Percentiles rank a stretch among this genome's conserved stretches.
Conservation (phyloP, 2,113 vertebrate species). For the Sorex fumeus region DNA sequence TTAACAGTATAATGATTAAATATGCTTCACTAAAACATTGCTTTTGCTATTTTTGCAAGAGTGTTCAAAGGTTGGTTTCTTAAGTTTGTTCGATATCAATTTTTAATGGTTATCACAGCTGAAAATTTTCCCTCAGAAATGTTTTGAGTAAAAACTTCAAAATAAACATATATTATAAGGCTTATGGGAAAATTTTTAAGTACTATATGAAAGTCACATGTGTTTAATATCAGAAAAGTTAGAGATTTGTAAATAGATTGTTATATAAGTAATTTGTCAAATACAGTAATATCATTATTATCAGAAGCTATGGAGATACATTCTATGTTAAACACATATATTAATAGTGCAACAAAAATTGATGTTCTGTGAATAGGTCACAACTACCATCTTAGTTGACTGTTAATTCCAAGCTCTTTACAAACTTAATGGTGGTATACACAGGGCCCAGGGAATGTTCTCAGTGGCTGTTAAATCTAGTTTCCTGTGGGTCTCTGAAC, state of each 20-base stretch:
- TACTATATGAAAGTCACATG: background rate
- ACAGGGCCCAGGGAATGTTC: slow-evolving; percentile 94
- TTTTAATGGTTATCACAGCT: background rate
- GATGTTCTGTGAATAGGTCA: slow-evolving; percentile 94
- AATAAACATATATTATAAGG: background rate
- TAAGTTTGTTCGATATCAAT: slow-evolving; percentile 28
- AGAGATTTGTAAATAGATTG: background rate
- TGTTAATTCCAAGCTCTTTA: slow-evolving; percentile 95
- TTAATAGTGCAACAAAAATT: slow-evolving; percentile 94
- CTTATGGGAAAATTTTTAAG: background rate
- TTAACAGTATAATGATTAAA: background rate
- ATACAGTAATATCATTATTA: background rate
- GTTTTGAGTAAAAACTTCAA: background rate
- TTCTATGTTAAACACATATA: slow-evolving; percentile 93
- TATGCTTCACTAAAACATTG: background rate
- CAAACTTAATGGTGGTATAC: slow-evolving; percentile 95
- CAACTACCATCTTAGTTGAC: slow-evolving; percentile 95
- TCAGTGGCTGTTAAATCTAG: slow-evolving; percentile 94
- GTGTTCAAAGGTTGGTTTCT: background rate
- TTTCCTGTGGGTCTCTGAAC: slow-evolving; percentile 89
- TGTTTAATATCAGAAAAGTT: slow-evolving; percentile 15
- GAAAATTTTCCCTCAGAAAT: slow-evolving; percentile 20
- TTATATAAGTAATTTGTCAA: background rate
- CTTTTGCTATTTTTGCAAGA: background rate
- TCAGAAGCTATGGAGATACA: slow-evolving; percentile 4